Evolutionary conservation across 1,140 invertebrate species (phyloP).

Genomic region (Pogonomyrmex californicus): DNA sequence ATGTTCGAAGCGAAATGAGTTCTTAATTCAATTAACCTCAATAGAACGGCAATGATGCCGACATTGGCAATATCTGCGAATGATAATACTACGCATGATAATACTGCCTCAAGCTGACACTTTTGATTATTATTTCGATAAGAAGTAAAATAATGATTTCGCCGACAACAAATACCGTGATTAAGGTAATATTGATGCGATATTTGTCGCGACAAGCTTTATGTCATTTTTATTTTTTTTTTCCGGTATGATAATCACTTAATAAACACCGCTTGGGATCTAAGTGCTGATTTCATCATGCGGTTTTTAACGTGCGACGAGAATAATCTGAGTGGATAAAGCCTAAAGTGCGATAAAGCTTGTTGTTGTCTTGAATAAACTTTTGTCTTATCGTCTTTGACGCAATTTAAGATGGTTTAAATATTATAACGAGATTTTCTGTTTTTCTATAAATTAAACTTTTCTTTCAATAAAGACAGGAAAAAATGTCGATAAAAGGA

Average conservation of each 20-base stretch:
- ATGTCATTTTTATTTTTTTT: not conserved
- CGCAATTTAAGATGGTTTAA: not conserved
- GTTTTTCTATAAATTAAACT: not conserved
- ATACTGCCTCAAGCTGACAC: not conserved
- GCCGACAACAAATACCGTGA: slow-evolving; percentile 1
- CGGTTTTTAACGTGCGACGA: not conserved
- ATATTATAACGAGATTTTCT: not conserved
- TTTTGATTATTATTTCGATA: slow-evolving; percentile 36
- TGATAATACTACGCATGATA: not conserved
- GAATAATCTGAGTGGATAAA: not conserved
- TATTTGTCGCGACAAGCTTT: not conserved
- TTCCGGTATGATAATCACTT: not conserved
- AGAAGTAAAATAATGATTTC: slow-evolving; percentile 26
- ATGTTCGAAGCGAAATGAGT: slow-evolving; percentile 33
- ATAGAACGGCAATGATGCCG: not conserved
- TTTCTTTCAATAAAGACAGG: not conserved
- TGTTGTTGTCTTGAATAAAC: not conserved
- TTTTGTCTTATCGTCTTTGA: not conserved
- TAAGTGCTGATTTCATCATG: not conserved
- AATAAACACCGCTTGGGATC: not conserved
- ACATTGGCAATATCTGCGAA: slow-evolving; percentile 28
- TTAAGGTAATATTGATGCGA: not conserved
- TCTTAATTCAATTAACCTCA: slow-evolving; percentile 53
- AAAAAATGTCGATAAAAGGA: not conserved
- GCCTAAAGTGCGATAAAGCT: not conserved